Evolutionary conservation across 2,113 vertebrate species (phyloP), one percentile per base, ranked within the genome.

Genomic region (Nibea albiflora): DNA sequence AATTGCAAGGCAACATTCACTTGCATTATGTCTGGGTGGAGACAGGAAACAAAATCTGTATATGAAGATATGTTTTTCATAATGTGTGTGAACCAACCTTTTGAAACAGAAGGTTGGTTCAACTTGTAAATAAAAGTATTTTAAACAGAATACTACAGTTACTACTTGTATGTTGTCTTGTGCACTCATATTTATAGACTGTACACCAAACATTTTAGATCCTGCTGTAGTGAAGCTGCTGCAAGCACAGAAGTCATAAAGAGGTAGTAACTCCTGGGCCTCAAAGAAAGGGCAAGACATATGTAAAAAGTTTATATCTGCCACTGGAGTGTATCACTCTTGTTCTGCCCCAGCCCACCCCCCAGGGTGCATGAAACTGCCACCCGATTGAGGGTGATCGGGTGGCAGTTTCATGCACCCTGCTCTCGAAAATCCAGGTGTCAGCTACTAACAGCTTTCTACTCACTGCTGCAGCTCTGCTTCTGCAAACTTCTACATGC

Each of bases 211-310:
- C 58, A 35, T n/a, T 63, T 44, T 0, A 16, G 17, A 4, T 26
- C 58, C 74, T 66, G 54, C 26, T 73, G 69, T 88, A 73, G 66
- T 65, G 80, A 91, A 83, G 83, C 81, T 46, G 24, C 62, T 76
- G 53, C 24, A 0, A n/a, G 31, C 9, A 24, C 44, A 64, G n/a
- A 31, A 61, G 72, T 63, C 42, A 15, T 73, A 70, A 86, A 87
- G 77, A 90, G 86, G 86, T 90, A n/a, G 50, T 8, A 14, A 15
- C 5, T 76, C 78, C 56, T 10, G 44, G 42, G 66, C 19, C n/a
- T 31, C 11, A 46, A 1, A 58, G 44, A 54, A 35, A 76, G 65
- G 20, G 15, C 47, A n/a, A 11, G 39, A 49, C 28, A 11, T 31
- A 26, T 53, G 35, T 54, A 8, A 39, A 24, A 75, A 47, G 9